phyloP scores from a whole-genome alignment of 2,113 vertebrate species.

The Nicator chloris region DNA sequence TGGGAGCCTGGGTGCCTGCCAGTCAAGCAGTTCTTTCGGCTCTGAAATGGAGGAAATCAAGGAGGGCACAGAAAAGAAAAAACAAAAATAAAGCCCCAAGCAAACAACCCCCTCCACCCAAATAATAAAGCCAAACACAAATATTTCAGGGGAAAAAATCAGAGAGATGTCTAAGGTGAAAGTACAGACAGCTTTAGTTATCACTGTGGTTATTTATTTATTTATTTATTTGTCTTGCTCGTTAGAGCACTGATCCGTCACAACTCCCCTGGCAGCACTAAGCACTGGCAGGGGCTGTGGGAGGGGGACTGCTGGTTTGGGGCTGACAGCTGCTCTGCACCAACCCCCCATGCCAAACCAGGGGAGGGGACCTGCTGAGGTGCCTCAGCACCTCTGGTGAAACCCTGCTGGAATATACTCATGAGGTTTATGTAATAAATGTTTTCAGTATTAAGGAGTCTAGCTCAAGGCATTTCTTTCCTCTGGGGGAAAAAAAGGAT shows the following conservation, averaged over 20 bases:
- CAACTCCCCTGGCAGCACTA: background rate
- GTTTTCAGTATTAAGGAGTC: background rate
- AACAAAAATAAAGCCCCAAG: no score
- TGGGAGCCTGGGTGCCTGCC: background rate
- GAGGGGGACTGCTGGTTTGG: background rate
- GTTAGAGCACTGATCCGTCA: background rate
- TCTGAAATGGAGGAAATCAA: background rate
- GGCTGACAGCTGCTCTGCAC: background rate
- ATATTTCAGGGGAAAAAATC: background rate
- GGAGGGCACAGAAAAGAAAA: background rate
- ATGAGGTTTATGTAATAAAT: background rate
- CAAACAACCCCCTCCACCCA: no score
- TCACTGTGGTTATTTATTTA: background rate
- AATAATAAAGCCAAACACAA: background rate
- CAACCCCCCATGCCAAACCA: background rate
- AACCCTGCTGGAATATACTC: background rate
- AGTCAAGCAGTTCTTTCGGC: background rate
- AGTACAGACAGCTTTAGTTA: background rate
- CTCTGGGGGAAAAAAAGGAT: background rate
- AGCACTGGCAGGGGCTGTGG: background rate
- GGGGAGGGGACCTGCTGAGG: background rate
- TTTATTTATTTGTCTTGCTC: background rate
- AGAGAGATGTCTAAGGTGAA: background rate
- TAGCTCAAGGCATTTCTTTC: accelerated
- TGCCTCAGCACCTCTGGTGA: background rate